phyloP scores from a whole-genome alignment of 2,113 vertebrate species.

The Cnemophilus loriae region DNA sequence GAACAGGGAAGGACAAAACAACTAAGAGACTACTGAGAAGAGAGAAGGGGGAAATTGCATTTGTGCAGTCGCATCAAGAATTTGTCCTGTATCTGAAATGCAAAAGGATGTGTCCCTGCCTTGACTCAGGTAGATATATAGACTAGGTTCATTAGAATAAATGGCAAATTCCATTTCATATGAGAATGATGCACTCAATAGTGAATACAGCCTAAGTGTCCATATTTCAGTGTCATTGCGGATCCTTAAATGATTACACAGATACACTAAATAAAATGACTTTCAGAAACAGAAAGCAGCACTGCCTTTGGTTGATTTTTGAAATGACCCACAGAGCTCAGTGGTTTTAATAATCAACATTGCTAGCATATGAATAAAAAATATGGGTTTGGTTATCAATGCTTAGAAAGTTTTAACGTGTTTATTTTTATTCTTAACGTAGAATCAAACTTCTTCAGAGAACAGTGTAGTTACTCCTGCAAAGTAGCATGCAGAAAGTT shows the following conservation, averaged over 20 bases:
- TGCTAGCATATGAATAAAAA: neutral
- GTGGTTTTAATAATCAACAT: neutral
- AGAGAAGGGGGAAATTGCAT: neutral
- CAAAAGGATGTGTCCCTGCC: neutral
- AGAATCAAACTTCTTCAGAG: neutral
- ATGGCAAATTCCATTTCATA: neutral
- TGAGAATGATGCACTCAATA: neutral
- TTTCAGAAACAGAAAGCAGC: neutral
- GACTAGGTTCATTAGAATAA: neutral
- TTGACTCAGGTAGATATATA: neutral
- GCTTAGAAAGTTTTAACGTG: neutral
- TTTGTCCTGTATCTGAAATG: neutral
- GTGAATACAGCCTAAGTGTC: neutral
- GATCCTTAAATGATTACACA: neutral
- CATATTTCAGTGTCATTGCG: neutral
- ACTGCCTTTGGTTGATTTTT: neutral
- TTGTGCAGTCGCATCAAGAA: neutral
- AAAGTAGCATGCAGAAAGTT: neutral
- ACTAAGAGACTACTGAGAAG: neutral
- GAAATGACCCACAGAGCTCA: neutral
- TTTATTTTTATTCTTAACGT: neutral
- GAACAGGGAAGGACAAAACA: neutral
- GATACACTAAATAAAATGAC: neutral
- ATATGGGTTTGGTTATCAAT: neutral
- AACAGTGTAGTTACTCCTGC: neutral